Evolutionary conservation across 2,888 invertebrate genomes (phyloP), one percentile per base, ranked within the genome.

Genomic region (Criorhina ranunculi): DNA sequence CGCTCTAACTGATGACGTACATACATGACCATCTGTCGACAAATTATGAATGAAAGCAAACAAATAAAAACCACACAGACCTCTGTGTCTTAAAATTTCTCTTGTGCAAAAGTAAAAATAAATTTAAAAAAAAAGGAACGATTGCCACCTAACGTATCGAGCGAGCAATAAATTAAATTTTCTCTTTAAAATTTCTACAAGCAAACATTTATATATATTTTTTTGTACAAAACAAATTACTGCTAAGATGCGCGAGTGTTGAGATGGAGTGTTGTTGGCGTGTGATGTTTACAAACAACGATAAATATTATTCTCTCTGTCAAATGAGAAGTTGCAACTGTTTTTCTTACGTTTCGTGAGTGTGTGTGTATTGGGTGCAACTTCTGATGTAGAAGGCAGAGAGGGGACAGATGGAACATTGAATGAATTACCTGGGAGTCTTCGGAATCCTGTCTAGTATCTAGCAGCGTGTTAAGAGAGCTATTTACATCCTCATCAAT

Each of bases 401-500:
- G 12, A 53, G 40, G 35, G 8, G 42, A 19, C 33, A 42, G 62
- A 37, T 11, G n/a, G n/a, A 66, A 60, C 19, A 46, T n/a, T 31
- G 1, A 64, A 24, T 59, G 42, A 79, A 88, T 90, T 88, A 92
- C 92, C 90, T 92, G 92, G 53, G 92, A 92, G 86, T 92, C 91
- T 87, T 90, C 93, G 89, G 91, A 93, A 89, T 94, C 94, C 78
- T 93, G 93, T 88, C 95, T 93, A 60, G 96, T 97, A 93, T 97
- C 97, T 87, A 98, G 93, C 80, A 98, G 93, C 82, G 97, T 97
- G 92, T 98, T 98, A 85, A 98, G 93, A 86, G 98, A 98, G 91
- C 98, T 97, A 90, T 98, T 97, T 90, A 97, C 95, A 91, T 97
- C 97, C 91, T 98, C 98, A 91, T 97, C 98, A 90, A 98, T 96